Percentiles rank a stretch among this genome's conserved stretches.
Evolutionary conservation across 2,113 vertebrate species (phyloP).

Genomic region (Camelus dromedarius): DNA sequence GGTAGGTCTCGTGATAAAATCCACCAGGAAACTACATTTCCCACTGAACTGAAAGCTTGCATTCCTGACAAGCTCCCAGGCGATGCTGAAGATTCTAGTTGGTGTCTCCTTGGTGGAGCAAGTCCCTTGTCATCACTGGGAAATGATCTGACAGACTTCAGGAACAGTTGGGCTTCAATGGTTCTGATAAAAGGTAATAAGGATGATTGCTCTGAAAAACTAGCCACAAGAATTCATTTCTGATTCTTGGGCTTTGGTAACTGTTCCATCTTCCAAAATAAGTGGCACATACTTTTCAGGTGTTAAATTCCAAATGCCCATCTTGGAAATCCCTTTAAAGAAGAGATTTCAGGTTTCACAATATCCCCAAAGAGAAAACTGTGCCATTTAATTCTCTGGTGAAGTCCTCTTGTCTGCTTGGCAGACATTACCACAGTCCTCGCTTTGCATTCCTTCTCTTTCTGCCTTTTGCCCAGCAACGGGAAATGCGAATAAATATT

Average conservation of each 20-base stretch:
- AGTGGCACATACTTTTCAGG: not conserved
- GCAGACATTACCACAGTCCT: not conserved
- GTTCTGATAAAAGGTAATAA: not conserved
- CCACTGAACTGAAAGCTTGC: not conserved
- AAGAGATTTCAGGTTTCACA: not conserved
- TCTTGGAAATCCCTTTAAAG: not conserved
- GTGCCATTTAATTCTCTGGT: not conserved
- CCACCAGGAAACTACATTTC: not conserved
- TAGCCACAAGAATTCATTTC: conserved; percentile 33
- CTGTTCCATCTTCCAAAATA: not conserved
- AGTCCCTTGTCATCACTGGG: not conserved
- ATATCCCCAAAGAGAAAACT: conserved; percentile 5
- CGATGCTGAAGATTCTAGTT: not conserved
- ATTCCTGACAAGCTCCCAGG: not conserved
- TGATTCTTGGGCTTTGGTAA: conserved; percentile 29
- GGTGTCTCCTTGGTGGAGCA: fast-evolving
- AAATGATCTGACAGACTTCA: not conserved
- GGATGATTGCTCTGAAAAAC: conserved; percentile 8
- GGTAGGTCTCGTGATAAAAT: not conserved
- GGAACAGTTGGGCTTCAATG: not conserved
- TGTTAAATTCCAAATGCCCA: not conserved
- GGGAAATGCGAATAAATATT: not conserved
- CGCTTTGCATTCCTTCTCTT: not conserved
- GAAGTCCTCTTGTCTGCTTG: not conserved
- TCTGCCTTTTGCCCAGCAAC: not conserved